Base-by-base conservation (phyloP, 2,888 invertebrate genomes). In the Standfussiana lucernea region DNA sequence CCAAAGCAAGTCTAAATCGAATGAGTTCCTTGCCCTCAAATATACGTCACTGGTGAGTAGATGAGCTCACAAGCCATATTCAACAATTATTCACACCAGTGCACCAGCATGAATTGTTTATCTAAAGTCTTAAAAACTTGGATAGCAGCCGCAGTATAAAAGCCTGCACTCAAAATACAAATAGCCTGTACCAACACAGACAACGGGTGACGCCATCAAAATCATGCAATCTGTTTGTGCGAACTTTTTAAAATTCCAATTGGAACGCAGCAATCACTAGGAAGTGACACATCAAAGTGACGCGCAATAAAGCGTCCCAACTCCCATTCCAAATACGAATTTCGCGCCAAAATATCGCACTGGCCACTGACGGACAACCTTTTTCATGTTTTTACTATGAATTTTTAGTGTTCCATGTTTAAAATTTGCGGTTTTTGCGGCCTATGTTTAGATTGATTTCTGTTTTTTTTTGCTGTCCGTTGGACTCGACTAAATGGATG, bases 231-330 rank as follows among this genome's bases (percentile, higher is more conserved):
- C 92, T 90, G 92, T 94, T 93, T 93, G 93, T 90, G 87, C 86
- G 90, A 84, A 88, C 87, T 90, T 92, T 94, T 93, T 90, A 89
- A 93, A 92, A 91, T 93, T 93, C 90, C 86, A 88, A 90, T 86
- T 87, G 82, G 90, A 86, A 89, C 85, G 85, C 88, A 86, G 90
- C 91, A 89, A 90, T 92, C 89, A 91, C 86, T 86, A 87, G 89
- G 90, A 92, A 92, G 91, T 92, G 91, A 91, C 90, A 90, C 88
- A 88, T 93, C 93, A 93, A 93, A 93, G 93, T 93, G 94, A 90
- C 90, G 89, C 79, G 89, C 91, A 92, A 91, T 93, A 91, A 89
- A 91, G 89, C 90, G 88, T 87, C 83, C 77, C 82, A 87, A 91
- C 90, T 87, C 83, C 77, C 82, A 87, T 91, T 91, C 87, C 87